Evolutionary conservation across 2,797 vertebrate genomes (phyloP).

Genomic region (Anguilla marmorata): DNA sequence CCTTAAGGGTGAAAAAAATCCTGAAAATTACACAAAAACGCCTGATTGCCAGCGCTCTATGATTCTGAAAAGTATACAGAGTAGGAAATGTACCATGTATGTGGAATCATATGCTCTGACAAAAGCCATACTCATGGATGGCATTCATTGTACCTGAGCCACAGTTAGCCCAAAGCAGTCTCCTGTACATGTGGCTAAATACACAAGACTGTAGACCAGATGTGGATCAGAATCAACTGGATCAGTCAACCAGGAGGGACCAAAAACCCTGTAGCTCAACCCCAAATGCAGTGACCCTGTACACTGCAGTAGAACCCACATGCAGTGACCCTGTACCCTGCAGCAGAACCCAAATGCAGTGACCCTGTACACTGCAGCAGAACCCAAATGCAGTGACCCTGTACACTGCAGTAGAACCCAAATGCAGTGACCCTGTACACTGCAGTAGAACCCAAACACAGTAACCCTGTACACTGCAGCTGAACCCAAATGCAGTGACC

Average conservation of each 20-base stretch:
- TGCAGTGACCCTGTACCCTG: not conserved
- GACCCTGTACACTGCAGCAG: not conserved
- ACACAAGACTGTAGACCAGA: not conserved
- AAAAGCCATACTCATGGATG: not conserved
- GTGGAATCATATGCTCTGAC: not conserved
- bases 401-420: not conserved
- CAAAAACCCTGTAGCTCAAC: too few species aligned
- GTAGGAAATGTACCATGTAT: not conserved
- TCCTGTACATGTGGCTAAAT: not conserved
- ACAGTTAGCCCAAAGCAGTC: not conserved
- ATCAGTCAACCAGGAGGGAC: not conserved
- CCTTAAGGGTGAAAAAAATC: conserved; percentile 9
- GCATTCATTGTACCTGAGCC: not conserved
- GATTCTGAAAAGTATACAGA: not conserved
- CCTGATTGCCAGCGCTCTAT: not conserved
- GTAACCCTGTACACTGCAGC: not conserved
- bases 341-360: not conserved
- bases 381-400: not conserved
- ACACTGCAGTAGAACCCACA: not conserved
- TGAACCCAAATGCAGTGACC: not conserved
- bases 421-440: not conserved
- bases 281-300: not conserved
- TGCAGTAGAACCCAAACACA: not conserved
- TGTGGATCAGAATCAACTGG: not conserved
- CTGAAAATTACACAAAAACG: not conserved